Conservation (phyloP, 2,888 invertebrate species). For the Pantelozetes paolii region DNA sequence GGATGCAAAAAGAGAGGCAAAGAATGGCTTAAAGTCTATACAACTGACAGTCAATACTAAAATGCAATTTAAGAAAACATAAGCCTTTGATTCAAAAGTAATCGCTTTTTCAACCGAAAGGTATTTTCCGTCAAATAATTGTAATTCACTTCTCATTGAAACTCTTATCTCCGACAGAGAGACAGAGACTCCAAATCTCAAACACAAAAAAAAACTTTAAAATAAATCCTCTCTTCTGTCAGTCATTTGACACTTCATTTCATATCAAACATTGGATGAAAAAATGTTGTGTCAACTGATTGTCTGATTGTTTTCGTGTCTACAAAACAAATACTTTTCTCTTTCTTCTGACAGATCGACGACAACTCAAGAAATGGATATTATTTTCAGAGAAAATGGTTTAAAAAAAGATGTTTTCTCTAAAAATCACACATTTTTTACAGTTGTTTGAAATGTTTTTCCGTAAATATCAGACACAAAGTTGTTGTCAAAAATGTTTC, state of each 20-base stretch:
- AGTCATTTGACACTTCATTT: background rate
- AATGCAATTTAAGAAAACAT: conserved; percentile 11
- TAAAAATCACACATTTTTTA: background rate
- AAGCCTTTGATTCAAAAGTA: conserved; percentile 24
- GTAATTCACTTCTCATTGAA: background rate
- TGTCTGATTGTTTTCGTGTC: background rate
- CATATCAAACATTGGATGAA: background rate
- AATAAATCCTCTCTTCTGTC: background rate
- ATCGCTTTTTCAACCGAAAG: conserved; percentile 1
- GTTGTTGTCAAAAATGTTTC: background rate
- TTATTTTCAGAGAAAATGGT: background rate
- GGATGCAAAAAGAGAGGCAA: background rate
- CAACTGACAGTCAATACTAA: conserved; percentile 13
- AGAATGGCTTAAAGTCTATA: conserved; percentile 25
- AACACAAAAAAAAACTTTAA: background rate
- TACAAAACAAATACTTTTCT: conserved; percentile 10
- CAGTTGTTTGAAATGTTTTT: background rate
- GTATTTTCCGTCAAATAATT: conserved; percentile 28
- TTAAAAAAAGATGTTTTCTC: background rate
- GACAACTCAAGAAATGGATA: background rate
- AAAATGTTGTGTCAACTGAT: conserved; percentile 20
- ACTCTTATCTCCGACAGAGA: conserved; percentile 7
- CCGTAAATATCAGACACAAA: background rate
- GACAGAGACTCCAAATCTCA: background rate
- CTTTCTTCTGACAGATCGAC: background rate